A percentile compares a stretch with the other conserved stretches of the same genome.
Evolutionary conservation across 1,140 invertebrate species (phyloP).

Genomic region (Zaprionus ghesquierei): DNA sequence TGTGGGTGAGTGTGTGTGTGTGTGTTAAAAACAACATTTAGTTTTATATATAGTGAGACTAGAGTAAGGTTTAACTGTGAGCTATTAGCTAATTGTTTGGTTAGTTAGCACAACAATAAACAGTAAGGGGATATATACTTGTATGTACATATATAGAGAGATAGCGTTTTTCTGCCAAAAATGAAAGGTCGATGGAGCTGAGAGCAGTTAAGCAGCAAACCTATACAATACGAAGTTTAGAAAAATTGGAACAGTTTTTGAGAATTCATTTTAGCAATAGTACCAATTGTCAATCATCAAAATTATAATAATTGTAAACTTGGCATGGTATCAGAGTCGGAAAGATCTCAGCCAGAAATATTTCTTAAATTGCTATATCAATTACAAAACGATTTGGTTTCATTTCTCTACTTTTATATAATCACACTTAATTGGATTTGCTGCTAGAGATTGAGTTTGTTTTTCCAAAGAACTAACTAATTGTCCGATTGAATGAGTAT

Average conservation of each 20-base stretch:
- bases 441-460: background rate
- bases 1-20: background rate
- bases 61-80: conserved; percentile 41
- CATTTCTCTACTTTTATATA: background rate
- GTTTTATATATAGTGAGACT: conserved; percentile 40
- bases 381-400: background rate
- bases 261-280: background rate
- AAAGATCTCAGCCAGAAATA: background rate
- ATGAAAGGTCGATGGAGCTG: background rate
- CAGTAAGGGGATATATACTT: conserved; percentile 16
- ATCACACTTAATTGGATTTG: background rate
- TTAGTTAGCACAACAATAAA: conserved; percentile 34
- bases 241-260: background rate
- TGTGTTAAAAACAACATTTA: conserved; percentile 53
- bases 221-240: background rate
- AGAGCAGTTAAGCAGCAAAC: background rate
- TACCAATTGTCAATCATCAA: background rate
- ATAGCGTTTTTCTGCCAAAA: conserved; percentile 2
- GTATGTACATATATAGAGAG: background rate
- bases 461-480: background rate
- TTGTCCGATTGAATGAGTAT: conserved; percentile 13
- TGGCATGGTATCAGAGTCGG: background rate
- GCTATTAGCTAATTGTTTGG: conserved; percentile 7
- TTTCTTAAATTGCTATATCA: background rate
- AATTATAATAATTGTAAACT: background rate